These are phyloP conservation scores for Sycobia sp. DNA, from an alignment of 1,140 invertebrate genomes.

Conservation along the genomic window DNA sequence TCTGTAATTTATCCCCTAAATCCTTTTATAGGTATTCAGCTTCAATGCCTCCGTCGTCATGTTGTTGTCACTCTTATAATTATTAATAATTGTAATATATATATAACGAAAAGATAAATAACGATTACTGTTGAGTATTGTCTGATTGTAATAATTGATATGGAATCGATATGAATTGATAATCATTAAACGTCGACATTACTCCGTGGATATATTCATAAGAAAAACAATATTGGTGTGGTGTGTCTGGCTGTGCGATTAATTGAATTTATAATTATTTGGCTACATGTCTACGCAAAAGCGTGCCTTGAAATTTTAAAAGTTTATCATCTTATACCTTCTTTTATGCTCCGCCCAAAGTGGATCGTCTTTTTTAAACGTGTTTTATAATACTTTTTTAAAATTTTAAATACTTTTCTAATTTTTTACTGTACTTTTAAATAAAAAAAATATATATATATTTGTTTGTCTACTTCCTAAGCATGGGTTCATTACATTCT, in stretches of 20 bases:
- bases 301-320: conserved; percentile 16
- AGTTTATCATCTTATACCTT: conserved; percentile 9
- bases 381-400: background rate
- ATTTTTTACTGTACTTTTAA: background rate
- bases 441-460: too few species aligned
- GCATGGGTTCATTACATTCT: background rate
- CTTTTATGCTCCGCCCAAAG: background rate
- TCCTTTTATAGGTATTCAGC: conserved; percentile 45
- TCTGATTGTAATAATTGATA: conserved; percentile 64
- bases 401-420: background rate
- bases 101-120: conserved; percentile 62
- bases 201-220: conserved; percentile 60
- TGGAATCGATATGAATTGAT: conserved; percentile 63
- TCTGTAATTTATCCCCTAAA: conserved; percentile 29
- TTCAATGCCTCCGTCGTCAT: conserved; percentile 64
- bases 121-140: conserved; percentile 64
- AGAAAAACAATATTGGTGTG: conserved; percentile 46
- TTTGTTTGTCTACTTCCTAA: too few species aligned
- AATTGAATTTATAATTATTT: conserved; percentile 32
- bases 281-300: conserved; percentile 1
- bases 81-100: conserved; percentile 60
- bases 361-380: background rate
- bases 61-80: conserved; percentile 64
- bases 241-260: conserved; percentile 39
- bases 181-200: conserved; percentile 62